Percentiles rank a stretch among this genome's conserved stretches.
phyloP scores from a whole-genome alignment of 2,888 invertebrate genomes.

The Linyphia triangularis region DNA sequence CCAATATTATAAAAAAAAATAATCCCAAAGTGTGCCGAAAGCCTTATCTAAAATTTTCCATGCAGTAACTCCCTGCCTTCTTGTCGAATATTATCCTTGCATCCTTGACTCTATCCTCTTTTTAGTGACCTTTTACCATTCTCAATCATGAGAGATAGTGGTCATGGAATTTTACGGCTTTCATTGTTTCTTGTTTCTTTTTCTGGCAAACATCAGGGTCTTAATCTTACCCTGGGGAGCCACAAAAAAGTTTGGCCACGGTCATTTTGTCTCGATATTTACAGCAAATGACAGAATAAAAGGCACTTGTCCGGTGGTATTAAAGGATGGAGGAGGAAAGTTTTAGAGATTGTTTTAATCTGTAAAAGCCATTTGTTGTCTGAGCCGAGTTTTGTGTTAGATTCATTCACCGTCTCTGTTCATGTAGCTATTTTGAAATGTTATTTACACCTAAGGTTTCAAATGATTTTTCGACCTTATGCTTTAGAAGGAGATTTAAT shows the following conservation, averaged over 20 bases:
- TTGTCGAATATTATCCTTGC: constrained; percentile 5
- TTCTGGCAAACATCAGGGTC: neutral
- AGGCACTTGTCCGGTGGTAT: neutral
- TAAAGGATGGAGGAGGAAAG: neutral
- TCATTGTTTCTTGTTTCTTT: constrained; percentile 43
- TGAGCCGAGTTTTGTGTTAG: too few relatives aligned
- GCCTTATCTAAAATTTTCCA: constrained; percentile 39
- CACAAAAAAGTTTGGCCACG: neutral
- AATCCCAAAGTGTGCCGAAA: neutral
- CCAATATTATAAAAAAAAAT: neutral
- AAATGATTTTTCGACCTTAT: too few relatives aligned
- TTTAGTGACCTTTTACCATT: constrained; percentile 32
- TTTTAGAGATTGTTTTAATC: constrained; percentile 15
- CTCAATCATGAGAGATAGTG: constrained; percentile 51
- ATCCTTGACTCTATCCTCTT: neutral
- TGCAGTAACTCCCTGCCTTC: neutral
- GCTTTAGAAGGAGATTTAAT: too few relatives aligned
- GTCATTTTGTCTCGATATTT: constrained; percentile 33
- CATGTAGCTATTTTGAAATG: too few relatives aligned
- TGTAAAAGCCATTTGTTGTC: too few relatives aligned
- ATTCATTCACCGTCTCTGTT: too few relatives aligned
- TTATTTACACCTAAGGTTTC: too few relatives aligned
- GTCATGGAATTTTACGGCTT: constrained; percentile 60
- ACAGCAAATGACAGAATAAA: constrained; percentile 44
- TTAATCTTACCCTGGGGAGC: constrained; percentile 47